Evolutionary conservation across 2,797 vertebrate species (phyloP).

Genomic region (Jordanella pulchra): DNA sequence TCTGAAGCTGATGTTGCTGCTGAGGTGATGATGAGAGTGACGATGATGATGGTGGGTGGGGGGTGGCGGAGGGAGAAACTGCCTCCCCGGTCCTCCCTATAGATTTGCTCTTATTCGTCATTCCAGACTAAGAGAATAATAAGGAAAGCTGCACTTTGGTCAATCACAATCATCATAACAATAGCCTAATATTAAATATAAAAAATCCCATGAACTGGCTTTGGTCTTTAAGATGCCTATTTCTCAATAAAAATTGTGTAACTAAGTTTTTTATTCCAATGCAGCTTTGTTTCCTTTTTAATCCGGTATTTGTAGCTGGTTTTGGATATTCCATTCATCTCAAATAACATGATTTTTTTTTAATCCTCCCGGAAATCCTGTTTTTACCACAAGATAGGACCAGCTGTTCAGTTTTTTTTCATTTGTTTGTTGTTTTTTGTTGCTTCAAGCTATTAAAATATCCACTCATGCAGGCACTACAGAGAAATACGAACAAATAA

Average conservation of each 20-base stretch:
- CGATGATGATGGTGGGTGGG: constrained; percentile 19
- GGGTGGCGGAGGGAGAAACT: constrained; percentile 45
- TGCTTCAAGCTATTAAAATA: not conserved
- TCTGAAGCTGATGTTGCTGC: constrained; percentile 49
- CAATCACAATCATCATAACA: constrained; percentile 21
- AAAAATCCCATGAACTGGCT: not conserved
- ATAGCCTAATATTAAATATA: not conserved
- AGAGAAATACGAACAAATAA: not conserved
- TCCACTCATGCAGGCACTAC: no score
- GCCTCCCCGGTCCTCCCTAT: constrained; percentile 31
- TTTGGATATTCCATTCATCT: not conserved
- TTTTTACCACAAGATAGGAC: no score
- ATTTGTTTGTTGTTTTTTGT: not conserved
- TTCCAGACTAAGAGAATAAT: constrained; percentile 26
- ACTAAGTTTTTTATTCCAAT: not conserved
- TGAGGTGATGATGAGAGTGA: constrained; percentile 25
- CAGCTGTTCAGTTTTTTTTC: not conserved
- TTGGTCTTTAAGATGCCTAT: not conserved
- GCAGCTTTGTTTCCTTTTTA: not conserved
- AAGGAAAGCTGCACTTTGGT: constrained; percentile 24
- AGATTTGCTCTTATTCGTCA: constrained; percentile 38
- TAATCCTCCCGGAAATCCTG: not conserved
- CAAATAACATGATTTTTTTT: not conserved
- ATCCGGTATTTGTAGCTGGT: not conserved
- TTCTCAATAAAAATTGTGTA: not conserved